A percentile compares a stretch with the other conserved stretches of the same genome.
Conservation (phyloP, 2,797 vertebrate genomes). For the Ibycter americanus region DNA sequence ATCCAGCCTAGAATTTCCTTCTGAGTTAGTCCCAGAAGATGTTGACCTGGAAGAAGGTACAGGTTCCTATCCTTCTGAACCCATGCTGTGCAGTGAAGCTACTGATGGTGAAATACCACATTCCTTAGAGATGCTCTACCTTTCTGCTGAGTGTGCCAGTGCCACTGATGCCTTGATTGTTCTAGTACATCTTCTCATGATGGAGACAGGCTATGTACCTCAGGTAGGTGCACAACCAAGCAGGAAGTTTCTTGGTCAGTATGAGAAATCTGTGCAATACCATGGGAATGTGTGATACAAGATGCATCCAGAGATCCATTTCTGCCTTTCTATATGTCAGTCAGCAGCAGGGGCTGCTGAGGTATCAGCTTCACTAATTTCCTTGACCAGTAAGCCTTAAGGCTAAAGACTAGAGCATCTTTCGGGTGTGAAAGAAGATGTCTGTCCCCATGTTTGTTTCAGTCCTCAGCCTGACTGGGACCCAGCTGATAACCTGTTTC, state of each 20-base stretch:
- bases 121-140: constrained; percentile 87
- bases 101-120: constrained; percentile 85
- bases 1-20: constrained; percentile 59
- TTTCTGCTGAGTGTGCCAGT: constrained; percentile 73
- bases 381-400: background rate
- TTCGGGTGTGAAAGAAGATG: background rate
- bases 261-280: background rate
- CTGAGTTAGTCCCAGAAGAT: constrained; percentile 43
- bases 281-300: background rate
- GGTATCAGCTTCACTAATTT: background rate
- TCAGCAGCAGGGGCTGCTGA: background rate
- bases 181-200: constrained; percentile 87
- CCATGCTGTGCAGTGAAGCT: constrained; percentile 91
- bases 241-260: background rate
- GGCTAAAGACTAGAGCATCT: background rate
- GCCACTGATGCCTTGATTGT: constrained; percentile 86
- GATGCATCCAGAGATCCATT: background rate
- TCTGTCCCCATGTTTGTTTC: background rate
- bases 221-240: constrained; percentile 76
- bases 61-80: constrained; percentile 76
- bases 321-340: background rate
- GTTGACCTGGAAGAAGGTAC: constrained; percentile 54
- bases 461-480: background rate
- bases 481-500: background rate
- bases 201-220: constrained; percentile 89